Evolutionary conservation across 2,888 invertebrate genomes (phyloP).

Genomic region (Drosophila maculinotata): DNA sequence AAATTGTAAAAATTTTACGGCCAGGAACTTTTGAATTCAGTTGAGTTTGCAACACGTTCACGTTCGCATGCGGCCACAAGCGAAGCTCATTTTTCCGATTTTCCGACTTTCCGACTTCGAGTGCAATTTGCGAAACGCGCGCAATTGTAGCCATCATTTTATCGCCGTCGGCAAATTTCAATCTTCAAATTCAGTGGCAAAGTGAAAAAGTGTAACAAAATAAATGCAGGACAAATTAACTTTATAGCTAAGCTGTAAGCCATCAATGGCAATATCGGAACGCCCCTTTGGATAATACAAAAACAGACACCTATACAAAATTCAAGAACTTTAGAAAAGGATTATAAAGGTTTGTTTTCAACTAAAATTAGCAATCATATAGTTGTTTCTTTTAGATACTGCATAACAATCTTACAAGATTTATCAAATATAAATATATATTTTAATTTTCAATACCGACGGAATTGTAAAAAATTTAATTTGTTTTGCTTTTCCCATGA

Average conservation of each 20-base stretch:
- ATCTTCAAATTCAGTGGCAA: neutral
- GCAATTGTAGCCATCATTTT: slow-evolving; percentile 56
- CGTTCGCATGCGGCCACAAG: slow-evolving; percentile 60
- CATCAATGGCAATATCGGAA: neutral
- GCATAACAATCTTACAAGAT: neutral
- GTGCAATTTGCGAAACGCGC: slow-evolving; percentile 36
- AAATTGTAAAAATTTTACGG: slow-evolving; percentile 78
- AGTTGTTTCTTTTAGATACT: too few relatives aligned
- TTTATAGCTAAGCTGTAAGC: neutral
- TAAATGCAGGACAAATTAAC: neutral
- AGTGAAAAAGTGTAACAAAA: slow-evolving; percentile 10
- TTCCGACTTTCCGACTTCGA: slow-evolving; percentile 18
- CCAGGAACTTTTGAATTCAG: slow-evolving; percentile 72
- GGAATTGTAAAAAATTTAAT: too few relatives aligned
- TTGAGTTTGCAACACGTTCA: slow-evolving; percentile 73
- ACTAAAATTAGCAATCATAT: too few relatives aligned
- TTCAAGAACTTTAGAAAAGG: too few relatives aligned
- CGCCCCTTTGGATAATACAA: slow-evolving; percentile 8
- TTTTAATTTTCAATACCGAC: too few relatives aligned
- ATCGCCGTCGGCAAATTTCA: slow-evolving; percentile 56
- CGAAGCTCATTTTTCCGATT: slow-evolving; percentile 18
- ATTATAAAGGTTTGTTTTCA: slow-evolving; percentile 16
- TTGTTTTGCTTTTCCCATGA: too few relatives aligned
- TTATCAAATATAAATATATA: too few relatives aligned
- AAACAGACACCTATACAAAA: neutral